A percentile compares a stretch with the other conserved stretches of the same genome.
Evolutionary conservation across 1,140 invertebrate genomes (phyloP).

Genomic region (Cotesia typhae): DNA sequence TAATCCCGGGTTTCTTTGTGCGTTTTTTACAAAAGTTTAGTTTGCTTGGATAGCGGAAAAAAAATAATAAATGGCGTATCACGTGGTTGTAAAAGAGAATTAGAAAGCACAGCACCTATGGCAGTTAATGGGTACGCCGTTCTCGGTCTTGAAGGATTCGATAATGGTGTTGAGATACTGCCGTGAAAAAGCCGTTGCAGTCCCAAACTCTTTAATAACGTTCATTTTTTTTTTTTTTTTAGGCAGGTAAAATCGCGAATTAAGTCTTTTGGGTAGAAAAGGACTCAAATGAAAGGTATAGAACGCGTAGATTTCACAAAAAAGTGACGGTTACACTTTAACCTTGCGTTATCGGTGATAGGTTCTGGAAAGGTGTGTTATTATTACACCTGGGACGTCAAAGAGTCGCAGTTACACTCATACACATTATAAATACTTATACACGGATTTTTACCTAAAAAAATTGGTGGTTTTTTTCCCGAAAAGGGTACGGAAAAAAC

Average conservation of each 20-base stretch:
- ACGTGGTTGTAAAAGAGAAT: not conserved
- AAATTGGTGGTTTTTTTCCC: constrained; percentile 3
- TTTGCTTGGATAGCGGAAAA: not conserved
- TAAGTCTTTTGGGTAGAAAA: not conserved
- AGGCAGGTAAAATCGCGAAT: constrained; percentile 17
- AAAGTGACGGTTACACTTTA: constrained; percentile 39
- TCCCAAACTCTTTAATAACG: not conserved
- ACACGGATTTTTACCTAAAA: not conserved
- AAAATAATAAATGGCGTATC: constrained; percentile 24
- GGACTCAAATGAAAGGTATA: constrained; percentile 16
- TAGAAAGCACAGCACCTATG: not conserved
- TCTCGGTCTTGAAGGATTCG: constrained; percentile 15
- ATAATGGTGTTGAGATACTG: not conserved
- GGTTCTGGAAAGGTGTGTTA: constrained; percentile 1
- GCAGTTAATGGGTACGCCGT: constrained; percentile 11
- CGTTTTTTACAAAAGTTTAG: not conserved
- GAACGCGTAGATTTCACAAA: not conserved
- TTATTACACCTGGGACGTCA: constrained; percentile 31
- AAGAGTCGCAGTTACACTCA: constrained; percentile 3
- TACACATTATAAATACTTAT: not conserved
- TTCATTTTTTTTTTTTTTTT: not conserved
- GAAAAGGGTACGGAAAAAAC: constrained; percentile 46
- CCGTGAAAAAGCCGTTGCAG: constrained; percentile 29
- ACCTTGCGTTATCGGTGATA: constrained; percentile 22
- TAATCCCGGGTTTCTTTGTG: constrained; percentile 5